phyloP scores from a whole-genome alignment of 2,797 vertebrate genomes.

The Neosalanx taihuensis region DNA sequence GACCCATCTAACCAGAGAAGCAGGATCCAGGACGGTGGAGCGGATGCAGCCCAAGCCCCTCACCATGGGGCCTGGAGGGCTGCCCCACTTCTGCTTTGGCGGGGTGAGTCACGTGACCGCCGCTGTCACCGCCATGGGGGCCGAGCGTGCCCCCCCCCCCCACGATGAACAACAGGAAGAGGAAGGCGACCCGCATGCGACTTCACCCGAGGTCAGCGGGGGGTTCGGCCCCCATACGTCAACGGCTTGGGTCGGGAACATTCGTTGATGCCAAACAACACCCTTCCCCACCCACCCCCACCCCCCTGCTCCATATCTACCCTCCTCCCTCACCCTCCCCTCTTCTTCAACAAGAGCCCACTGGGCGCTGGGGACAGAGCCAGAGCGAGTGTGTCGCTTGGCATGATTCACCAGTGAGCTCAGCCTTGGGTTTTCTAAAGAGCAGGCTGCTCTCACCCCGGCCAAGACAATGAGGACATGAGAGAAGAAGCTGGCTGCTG shows the following conservation, averaged over 20 bases:
- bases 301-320: neutral
- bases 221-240: conserved; percentile 29
- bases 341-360: neutral
- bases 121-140: conserved; percentile 19
- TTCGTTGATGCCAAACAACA: conserved; percentile 3
- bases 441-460: conserved; percentile 67
- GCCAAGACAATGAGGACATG: conserved; percentile 70
- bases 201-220: neutral
- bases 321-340: neutral
- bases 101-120: conserved; percentile 17
- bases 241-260: conserved; percentile 22
- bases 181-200: conserved; percentile 37
- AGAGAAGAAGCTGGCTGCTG: conserved; percentile 59
- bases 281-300: neutral
- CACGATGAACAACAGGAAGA: conserved; percentile 24
- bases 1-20: neutral
- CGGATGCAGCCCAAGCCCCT: neutral
- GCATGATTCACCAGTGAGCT: conserved; percentile 65
- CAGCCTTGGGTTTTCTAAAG: conserved; percentile 62
- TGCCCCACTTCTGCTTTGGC: conserved; percentile 33
- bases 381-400: conserved; percentile 44
- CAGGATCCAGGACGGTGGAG: conserved; percentile 11
- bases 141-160: neutral
- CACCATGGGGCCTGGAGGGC: conserved; percentile 17
- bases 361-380: neutral